Base-by-base conservation (phyloP, 2,888 invertebrate genomes). In the Terebella lapidaria region DNA sequence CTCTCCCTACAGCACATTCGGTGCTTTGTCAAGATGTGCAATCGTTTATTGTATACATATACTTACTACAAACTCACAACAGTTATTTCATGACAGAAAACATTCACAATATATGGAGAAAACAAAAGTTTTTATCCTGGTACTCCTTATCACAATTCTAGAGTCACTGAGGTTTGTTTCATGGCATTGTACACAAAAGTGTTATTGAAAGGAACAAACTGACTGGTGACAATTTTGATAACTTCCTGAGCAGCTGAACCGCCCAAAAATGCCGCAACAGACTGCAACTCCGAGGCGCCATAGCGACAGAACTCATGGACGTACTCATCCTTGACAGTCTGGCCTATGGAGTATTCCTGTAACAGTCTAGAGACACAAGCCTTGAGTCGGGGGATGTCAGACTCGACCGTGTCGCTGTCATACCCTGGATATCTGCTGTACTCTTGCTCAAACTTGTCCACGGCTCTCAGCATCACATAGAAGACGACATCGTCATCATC, bases 211-310 rank as follows among this genome's bases (percentile, higher is more conserved):
- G 97, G 97, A 74, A 93, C 91, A 81, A 94, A 99, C 83, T 99
- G 99, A 74, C 88, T 87, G 1, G 97, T 97, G 58, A 96, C 86
- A 60, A 99, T 84, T 84, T 99, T 99, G 67, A 96, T 93, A 2
- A 89, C 88, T 84, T 97, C 97, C 76, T 99, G 97, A 4, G 96
- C 95, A 27, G 91, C 90, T 77, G 93, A 90, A 2, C 96, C 97
- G 65, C 90, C 92, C 67, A 95, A 83, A 77, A 91, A 92, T 3
- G 97, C 90, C 15, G 96, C 93, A 15, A 97, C 87, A 29, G 93
- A 90, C 81, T 97, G 97, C 62, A 97, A 83, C 81, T 99, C 96
- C 10, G 91, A 87, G 10, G 93, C 95, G 15, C 96, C 97, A 81
- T 92, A 96, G 30, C 95, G 87, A 67, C 81, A 81, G 83, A 95